Percentiles rank a stretch among this genome's conserved stretches.
phyloP scores from a whole-genome alignment of 2,888 invertebrate genomes.

The Euplagia quadripunctaria region DNA sequence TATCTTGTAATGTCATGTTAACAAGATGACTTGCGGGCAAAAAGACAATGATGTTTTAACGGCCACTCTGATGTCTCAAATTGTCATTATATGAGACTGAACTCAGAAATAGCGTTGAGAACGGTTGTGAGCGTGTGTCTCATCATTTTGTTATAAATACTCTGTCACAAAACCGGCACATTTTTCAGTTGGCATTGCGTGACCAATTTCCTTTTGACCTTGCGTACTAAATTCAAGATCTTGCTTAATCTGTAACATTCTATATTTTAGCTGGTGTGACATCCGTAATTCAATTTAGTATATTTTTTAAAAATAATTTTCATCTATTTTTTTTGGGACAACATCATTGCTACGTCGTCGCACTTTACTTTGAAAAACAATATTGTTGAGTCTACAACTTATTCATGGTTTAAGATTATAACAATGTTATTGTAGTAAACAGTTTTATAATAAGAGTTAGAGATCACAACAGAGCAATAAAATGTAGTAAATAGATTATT shows the following conservation, averaged over 20 bases:
- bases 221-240: slow-evolving; percentile 72
- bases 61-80: slow-evolving; percentile 47
- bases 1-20: background rate
- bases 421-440: slow-evolving; percentile 9
- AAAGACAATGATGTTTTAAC: slow-evolving; percentile 9
- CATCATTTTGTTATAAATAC: slow-evolving; percentile 75
- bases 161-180: slow-evolving; percentile 68
- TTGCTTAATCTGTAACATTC: slow-evolving; percentile 61
- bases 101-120: slow-evolving; percentile 67
- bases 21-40: background rate
- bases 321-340: slow-evolving; percentile 9
- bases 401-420: slow-evolving; percentile 12
- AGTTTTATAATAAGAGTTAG: slow-evolving; percentile 7
- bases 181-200: slow-evolving; percentile 73
- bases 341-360: slow-evolving; percentile 2
- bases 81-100: slow-evolving; percentile 50
- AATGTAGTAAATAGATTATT: slow-evolving; percentile 8
- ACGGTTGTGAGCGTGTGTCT: slow-evolving; percentile 64
- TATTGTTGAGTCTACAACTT: slow-evolving; percentile 34
- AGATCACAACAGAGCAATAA: slow-evolving; percentile 18
- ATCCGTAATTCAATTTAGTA: slow-evolving; percentile 28
- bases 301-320: slow-evolving; percentile 6
- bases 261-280: slow-evolving; percentile 41
- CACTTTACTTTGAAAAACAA: slow-evolving; percentile 21
- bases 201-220: slow-evolving; percentile 78